These are phyloP conservation scores for Scalopus aquaticus DNA, from an alignment of 2,113 vertebrate species.

Conservation along the genomic window DNA sequence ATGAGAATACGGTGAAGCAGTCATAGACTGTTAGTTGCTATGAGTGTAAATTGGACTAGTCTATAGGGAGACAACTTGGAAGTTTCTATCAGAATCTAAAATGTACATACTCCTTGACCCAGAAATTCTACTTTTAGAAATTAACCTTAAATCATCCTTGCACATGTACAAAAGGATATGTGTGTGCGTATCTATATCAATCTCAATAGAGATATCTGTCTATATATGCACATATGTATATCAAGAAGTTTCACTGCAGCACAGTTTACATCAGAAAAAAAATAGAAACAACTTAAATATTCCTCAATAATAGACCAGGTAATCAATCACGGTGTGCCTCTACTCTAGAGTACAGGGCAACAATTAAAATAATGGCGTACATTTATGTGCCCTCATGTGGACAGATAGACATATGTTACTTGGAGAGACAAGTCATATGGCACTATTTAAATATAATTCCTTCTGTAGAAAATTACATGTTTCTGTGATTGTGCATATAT, in stretches of 20 bases:
- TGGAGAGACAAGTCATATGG: neutral
- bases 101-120: neutral
- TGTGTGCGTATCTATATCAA: neutral
- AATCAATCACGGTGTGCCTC: neutral
- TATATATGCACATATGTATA: neutral
- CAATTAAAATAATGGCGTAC: neutral
- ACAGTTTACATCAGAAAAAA: neutral
- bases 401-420: neutral
- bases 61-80: neutral
- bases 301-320: neutral
- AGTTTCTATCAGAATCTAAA: neutral
- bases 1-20: neutral
- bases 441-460: neutral
- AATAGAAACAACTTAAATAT: neutral
- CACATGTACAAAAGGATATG: neutral
- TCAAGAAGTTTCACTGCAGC: neutral
- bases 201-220: no score
- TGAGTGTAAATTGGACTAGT: neutral
- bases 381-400: neutral
- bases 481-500: neutral
- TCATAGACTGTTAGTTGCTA: neutral
- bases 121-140: neutral
- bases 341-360: neutral
- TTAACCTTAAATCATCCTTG: constrained; percentile 14
- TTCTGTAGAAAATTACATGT: neutral